Percentiles rank a stretch among this genome's conserved stretches.
phyloP scores from a whole-genome alignment of 2,888 invertebrate species.

The Amiota minor region DNA sequence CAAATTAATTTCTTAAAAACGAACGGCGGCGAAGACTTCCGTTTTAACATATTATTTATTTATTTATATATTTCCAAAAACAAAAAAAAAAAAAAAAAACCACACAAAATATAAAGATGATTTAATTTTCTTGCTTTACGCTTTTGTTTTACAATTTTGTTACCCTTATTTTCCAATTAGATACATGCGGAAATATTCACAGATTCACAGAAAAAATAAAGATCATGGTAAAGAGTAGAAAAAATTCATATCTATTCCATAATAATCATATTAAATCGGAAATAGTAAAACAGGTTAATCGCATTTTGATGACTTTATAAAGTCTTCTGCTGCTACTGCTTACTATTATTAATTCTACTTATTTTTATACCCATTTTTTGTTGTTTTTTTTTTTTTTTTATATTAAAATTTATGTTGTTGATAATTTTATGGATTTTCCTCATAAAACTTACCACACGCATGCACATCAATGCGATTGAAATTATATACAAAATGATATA shows the following conservation, averaged over 20 bases:
- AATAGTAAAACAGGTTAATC: constrained; percentile 65
- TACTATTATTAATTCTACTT: constrained; percentile 21
- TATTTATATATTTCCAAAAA: too few relatives aligned
- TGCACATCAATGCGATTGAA: constrained; percentile 32
- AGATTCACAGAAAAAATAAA: constrained; percentile 31
- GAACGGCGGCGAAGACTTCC: too few relatives aligned
- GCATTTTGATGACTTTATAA: constrained; percentile 69
- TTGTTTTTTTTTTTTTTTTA: constrained; percentile 36
- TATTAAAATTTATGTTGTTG: constrained; percentile 15
- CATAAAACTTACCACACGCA: constrained; percentile 8
- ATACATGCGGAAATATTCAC: constrained; percentile 48
- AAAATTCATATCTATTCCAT: too few relatives aligned
- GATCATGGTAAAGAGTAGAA: constrained; percentile 32
- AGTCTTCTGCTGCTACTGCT: constrained; percentile 30
- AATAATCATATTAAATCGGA: constrained; percentile 61
- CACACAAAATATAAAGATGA: too few relatives aligned
- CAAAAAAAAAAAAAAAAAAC: too few relatives aligned
- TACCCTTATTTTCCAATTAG: background rate
- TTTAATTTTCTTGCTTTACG: background rate
- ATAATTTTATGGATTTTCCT: background rate
- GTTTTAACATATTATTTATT: too few relatives aligned
- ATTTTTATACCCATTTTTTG: constrained; percentile 35
- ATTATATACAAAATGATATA: too few relatives aligned
- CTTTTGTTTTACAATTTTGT: background rate
- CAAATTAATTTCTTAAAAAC: too few relatives aligned